Conservation (phyloP, 2,797 vertebrate species). For the Syngnathus rostellatus region DNA sequence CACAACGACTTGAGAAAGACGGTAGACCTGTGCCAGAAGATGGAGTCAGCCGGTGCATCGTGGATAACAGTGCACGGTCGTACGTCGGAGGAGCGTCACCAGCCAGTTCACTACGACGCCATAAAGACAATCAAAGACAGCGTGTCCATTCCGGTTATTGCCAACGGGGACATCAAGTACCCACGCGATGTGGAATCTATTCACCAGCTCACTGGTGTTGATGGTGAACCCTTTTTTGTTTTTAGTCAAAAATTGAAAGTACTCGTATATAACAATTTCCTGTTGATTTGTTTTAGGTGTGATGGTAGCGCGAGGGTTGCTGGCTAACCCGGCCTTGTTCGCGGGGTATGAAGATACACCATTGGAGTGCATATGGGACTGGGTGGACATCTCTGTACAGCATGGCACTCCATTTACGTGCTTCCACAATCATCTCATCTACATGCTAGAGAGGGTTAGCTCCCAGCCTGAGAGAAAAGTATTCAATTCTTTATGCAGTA, state of each 20-base stretch:
- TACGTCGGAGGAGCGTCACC: slow-evolving; percentile 86
- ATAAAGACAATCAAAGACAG: slow-evolving; percentile 93
- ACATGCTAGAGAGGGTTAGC: slow-evolving; percentile 93
- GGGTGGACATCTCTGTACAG: slow-evolving; percentile 85
- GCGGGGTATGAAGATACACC: slow-evolving; percentile 88
- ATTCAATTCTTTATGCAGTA: slow-evolving; percentile 90
- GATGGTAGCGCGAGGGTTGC: slow-evolving; percentile 89
- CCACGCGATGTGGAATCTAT: slow-evolving; percentile 80
- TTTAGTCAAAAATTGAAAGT: background rate
- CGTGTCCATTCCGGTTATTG: slow-evolving; percentile 82
- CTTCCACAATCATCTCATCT: slow-evolving; percentile 96
- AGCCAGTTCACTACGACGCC: slow-evolving; percentile 88
- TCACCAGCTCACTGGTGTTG: slow-evolving; percentile 78
- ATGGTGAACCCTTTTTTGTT: slow-evolving; percentile 69
- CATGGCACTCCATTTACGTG: slow-evolving; percentile 90
- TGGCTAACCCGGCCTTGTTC: slow-evolving; percentile 96
- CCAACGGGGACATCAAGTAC: slow-evolving; percentile 89
- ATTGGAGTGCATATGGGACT: slow-evolving; percentile 88
- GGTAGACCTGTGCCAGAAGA: slow-evolving; percentile 91
- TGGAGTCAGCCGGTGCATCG: slow-evolving; percentile 85
- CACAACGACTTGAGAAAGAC: slow-evolving; percentile 84
- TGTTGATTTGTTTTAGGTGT: slow-evolving; percentile 65
- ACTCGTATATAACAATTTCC: background rate
- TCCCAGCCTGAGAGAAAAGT: slow-evolving; percentile 89
- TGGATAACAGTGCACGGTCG: slow-evolving; percentile 96